phyloP scores from a whole-genome alignment of 1,140 invertebrate species.

The Goniozus legneri region DNA sequence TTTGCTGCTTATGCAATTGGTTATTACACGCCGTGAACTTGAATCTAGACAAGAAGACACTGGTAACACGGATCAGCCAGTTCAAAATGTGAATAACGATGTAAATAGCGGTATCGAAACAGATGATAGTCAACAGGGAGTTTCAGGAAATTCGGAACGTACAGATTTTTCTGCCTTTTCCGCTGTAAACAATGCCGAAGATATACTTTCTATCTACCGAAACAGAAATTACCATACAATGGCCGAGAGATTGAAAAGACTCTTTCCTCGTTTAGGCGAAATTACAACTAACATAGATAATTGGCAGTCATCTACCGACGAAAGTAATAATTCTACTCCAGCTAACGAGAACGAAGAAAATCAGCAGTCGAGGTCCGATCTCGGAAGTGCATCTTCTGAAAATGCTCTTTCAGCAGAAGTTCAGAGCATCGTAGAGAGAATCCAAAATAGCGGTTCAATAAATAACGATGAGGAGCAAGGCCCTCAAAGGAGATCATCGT shows the following conservation, averaged over 20 bases:
- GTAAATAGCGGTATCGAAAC: too few species aligned
- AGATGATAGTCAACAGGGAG: too few species aligned
- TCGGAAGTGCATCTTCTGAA: too few species aligned
- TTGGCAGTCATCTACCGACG: too few species aligned
- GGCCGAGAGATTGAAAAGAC: slow-evolving; percentile 11
- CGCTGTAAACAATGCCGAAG: slow-evolving; percentile 7
- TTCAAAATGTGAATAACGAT: slow-evolving; percentile 2
- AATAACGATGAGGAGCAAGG: slow-evolving; percentile 18
- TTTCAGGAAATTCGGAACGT: neutral
- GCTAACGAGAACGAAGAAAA: slow-evolving; percentile 11
- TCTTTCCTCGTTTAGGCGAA: slow-evolving; percentile 8
- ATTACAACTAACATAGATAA: too few species aligned
- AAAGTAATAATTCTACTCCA: neutral
- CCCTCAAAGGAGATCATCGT: too few species aligned
- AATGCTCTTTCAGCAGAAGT: slow-evolving; percentile 25
- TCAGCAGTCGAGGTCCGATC: slow-evolving; percentile 10
- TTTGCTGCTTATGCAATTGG: slow-evolving; percentile 41
- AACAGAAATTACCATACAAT: slow-evolving; percentile 10
- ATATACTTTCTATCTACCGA: slow-evolving; percentile 9
- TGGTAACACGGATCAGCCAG: slow-evolving; percentile 11
- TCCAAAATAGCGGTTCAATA: slow-evolving; percentile 22
- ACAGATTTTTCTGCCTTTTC: too few species aligned
- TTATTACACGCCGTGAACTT: slow-evolving; percentile 28
- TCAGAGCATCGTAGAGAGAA: slow-evolving; percentile 33
- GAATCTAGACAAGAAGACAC: slow-evolving; percentile 22